A percentile compares a stretch with the other conserved stretches of the same genome.
These are phyloP conservation scores for Drosophila sp. DNA, from an alignment of 1,140 invertebrate species.

Conservation along the genomic window DNA sequence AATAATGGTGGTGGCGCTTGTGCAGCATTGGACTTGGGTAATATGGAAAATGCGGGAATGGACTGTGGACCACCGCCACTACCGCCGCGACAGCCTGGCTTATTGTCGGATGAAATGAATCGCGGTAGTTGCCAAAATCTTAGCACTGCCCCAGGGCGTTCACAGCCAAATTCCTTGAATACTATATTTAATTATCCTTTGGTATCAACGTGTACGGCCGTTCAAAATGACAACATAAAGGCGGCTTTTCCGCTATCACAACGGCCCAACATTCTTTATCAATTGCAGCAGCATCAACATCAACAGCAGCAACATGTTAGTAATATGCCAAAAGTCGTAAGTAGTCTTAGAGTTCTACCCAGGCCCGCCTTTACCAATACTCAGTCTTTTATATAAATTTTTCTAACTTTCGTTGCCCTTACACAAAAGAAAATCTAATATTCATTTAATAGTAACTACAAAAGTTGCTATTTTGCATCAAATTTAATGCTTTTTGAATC, in stretches of 20 bases:
- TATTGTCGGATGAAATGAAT: slow-evolving; percentile 72
- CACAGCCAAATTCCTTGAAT: slow-evolving; percentile 81
- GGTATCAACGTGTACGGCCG: slow-evolving; percentile 78
- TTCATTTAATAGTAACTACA: not conserved
- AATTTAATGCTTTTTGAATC: not conserved
- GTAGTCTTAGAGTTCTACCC: slow-evolving; percentile 43
- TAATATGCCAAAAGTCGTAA: slow-evolving; percentile 66
- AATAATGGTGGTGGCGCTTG: slow-evolving; percentile 27
- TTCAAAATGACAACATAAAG: slow-evolving; percentile 78
- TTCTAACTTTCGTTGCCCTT: too few species aligned
- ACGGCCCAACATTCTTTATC: slow-evolving; percentile 85
- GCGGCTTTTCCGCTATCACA: slow-evolving; percentile 83
- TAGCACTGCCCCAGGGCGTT: slow-evolving; percentile 32
- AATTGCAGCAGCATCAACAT: slow-evolving; percentile 83
- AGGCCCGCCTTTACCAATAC: not conserved
- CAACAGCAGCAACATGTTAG: slow-evolving; percentile 59
- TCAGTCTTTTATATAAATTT: slow-evolving; percentile 17
- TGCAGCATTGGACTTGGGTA: slow-evolving; percentile 12
- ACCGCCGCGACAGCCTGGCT: slow-evolving; percentile 75
- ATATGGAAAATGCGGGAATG: slow-evolving; percentile 38
- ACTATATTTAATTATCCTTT: slow-evolving; percentile 82
- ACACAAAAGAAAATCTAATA: not conserved
- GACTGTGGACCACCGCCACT: slow-evolving; percentile 78
- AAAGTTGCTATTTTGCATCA: not conserved
- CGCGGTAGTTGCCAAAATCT: slow-evolving; percentile 75